Evolutionary conservation across 1,140 invertebrate genomes (phyloP).

Genomic region (Papilio polyxenes): DNA sequence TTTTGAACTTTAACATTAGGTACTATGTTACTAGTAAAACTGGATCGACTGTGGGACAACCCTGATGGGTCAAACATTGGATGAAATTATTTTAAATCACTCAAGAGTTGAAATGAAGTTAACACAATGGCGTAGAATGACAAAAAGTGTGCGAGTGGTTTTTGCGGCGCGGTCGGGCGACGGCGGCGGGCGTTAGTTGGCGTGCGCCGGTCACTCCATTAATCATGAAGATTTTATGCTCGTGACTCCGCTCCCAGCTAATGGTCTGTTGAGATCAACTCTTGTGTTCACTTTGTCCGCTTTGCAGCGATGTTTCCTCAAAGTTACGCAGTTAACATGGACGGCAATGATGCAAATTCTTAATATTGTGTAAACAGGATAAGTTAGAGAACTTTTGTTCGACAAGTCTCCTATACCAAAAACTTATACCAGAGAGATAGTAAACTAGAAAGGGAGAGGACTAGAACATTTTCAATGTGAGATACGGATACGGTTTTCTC

Average conservation of each 20-base stretch:
- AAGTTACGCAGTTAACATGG: not conserved
- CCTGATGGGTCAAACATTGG: conserved; percentile 4
- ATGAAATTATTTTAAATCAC: conserved; percentile 35
- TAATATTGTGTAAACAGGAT: not conserved
- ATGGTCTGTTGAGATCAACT: not conserved
- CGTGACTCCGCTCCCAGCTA: not conserved
- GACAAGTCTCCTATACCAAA: not conserved
- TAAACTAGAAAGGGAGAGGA: too few relatives aligned
- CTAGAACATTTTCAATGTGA: too few relatives aligned
- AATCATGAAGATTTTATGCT: conserved; percentile 46
- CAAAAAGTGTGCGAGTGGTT: conserved; percentile 23
- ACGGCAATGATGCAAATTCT: not conserved
- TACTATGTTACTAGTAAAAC: not conserved
- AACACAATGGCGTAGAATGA: not conserved
- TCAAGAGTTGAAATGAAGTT: conserved; percentile 36
- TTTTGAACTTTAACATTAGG: not conserved
- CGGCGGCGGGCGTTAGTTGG: conserved; percentile 46
- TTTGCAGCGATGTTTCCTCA: not conserved
- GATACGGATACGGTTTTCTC: too few relatives aligned
- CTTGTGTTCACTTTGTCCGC: not conserved
- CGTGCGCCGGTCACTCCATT: conserved; percentile 57
- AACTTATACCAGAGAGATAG: too few relatives aligned
- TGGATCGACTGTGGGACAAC: not conserved
- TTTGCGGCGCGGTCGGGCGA: conserved; percentile 22
- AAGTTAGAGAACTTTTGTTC: not conserved